Evolutionary conservation across 2,797 vertebrate species (phyloP).

Genomic region (Novumbra hubbsi): DNA sequence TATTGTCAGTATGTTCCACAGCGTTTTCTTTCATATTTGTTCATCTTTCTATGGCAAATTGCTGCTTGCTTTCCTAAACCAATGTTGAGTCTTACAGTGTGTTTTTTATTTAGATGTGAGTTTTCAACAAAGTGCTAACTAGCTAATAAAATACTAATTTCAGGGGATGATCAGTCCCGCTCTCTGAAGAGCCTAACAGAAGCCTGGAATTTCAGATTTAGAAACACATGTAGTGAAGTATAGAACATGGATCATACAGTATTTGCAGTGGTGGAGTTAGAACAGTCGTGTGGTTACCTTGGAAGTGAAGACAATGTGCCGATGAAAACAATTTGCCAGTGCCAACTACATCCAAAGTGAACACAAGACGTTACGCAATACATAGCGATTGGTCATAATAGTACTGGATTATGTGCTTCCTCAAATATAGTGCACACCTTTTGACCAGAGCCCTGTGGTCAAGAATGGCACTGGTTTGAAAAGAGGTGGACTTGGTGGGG

Average conservation of each 20-base stretch:
- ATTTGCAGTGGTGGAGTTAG: background rate
- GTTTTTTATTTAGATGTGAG: constrained; percentile 13
- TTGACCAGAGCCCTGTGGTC: background rate
- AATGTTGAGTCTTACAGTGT: constrained; percentile 33
- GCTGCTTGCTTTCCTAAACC: constrained; percentile 41
- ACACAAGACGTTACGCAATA: background rate
- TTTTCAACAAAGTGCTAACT: background rate
- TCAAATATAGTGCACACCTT: background rate
- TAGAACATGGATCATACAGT: background rate
- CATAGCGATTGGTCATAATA: background rate
- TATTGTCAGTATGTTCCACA: constrained; percentile 45
- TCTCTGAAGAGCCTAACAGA: too few species aligned
- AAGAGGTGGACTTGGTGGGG: background rate
- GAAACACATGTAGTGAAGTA: background rate
- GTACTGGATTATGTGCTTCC: background rate
- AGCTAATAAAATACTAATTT: background rate
- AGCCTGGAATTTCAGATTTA: too few species aligned
- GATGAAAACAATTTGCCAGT: background rate
- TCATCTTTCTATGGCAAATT: constrained; percentile 40
- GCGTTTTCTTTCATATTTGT: constrained; percentile 58
- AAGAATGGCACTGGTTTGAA: background rate
- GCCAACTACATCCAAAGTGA: background rate
- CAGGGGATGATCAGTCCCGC: too few species aligned
- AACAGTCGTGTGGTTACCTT: background rate
- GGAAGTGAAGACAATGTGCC: background rate